Base-by-base conservation (phyloP, 2,888 invertebrate genomes). In the Cylloceria caligata region DNA sequence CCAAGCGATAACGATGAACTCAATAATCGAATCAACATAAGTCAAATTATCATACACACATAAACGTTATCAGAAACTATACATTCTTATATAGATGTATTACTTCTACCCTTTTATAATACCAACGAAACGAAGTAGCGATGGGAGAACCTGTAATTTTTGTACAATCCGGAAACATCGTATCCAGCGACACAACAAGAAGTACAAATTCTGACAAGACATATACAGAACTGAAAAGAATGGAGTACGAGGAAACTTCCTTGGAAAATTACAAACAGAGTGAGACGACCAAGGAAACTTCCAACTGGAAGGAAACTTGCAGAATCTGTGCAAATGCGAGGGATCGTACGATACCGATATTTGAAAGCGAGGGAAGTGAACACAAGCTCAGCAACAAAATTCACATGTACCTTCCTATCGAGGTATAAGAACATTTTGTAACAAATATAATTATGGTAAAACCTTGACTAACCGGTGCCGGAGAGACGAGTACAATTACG, bases 351-450 rank as follows among this genome's bases (percentile, higher is more conserved):
- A 94, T 96, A 74, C 94, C 95, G 6, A 95, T 96, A 87, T 96
- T 95, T 87, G 93, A 94, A 16, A 95, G 94, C 0, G 95, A 96
- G 88, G 96, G 95, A 1, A 86, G 94, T 9, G 94, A 94, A 84
- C 94, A 95, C 87, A 93, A 95, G 75, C 89, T 96, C 13, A 93
- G 94, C 24, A 93, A 92, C 1, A 96, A 96, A 93, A 95, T 96
- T 85, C 93, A 95, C 83, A 93, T 94, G 83, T 94, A 96, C 91
- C 92, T 96, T 72, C 96, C 96, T 0, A 94, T 96, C 86, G 93
- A 93, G 93, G 95, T 95, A 88, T 87, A 90, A 64, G 90, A 90
- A 84, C 49, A 39, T 36, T 30, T 71, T 39, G 19, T 27, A 7
- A 21, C 6, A 16, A 30, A 27, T 55, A 4, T 13, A n/a, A n/a